Percentiles rank a stretch among this genome's conserved stretches.
Evolutionary conservation across 2,797 vertebrate genomes (phyloP).

Genomic region (Xiphophorus birchmanni): DNA sequence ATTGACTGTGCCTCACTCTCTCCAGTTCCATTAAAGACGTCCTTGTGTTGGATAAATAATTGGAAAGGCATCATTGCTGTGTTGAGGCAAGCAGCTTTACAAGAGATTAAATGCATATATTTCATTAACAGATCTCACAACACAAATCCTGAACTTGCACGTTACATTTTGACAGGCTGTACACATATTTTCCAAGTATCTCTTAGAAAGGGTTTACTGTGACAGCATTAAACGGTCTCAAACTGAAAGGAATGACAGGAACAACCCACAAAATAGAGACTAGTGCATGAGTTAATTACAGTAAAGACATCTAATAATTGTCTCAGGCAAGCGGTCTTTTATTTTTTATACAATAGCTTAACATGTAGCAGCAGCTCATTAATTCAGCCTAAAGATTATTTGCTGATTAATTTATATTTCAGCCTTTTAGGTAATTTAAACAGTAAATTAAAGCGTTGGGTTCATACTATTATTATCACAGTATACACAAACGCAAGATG

Average conservation of each 20-base stretch:
- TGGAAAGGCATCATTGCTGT: slow-evolving; percentile 19
- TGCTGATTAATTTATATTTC: background rate
- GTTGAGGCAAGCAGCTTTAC: slow-evolving; percentile 19
- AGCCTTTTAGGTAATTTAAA: slow-evolving; percentile 1
- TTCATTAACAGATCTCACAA: slow-evolving; percentile 12
- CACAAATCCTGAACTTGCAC: background rate
- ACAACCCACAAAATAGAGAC: slow-evolving; percentile 42
- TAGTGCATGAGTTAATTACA: slow-evolving; percentile 39
- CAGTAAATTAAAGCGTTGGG: background rate
- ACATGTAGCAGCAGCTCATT: slow-evolving; percentile 5
- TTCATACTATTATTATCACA: background rate
- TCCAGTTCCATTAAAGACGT: background rate
- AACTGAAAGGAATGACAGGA: slow-evolving; percentile 51
- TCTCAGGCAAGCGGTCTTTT: slow-evolving; percentile 11
- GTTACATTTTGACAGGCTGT: background rate
- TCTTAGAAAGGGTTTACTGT: background rate
- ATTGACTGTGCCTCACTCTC: slow-evolving; percentile 10
- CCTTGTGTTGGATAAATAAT: slow-evolving; percentile 13
- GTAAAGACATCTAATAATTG: slow-evolving; percentile 34
- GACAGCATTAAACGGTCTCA: slow-evolving; percentile 8
- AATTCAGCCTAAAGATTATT: background rate
- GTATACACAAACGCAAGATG: background rate
- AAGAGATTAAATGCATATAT: slow-evolving; percentile 20
- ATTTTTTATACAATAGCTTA: background rate
- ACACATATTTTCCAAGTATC: slow-evolving; percentile 7